Percentiles rank a stretch among this genome's conserved stretches.
Evolutionary conservation across 1,140 invertebrate species (phyloP).

Genomic region (Asbolus verrucosus): DNA sequence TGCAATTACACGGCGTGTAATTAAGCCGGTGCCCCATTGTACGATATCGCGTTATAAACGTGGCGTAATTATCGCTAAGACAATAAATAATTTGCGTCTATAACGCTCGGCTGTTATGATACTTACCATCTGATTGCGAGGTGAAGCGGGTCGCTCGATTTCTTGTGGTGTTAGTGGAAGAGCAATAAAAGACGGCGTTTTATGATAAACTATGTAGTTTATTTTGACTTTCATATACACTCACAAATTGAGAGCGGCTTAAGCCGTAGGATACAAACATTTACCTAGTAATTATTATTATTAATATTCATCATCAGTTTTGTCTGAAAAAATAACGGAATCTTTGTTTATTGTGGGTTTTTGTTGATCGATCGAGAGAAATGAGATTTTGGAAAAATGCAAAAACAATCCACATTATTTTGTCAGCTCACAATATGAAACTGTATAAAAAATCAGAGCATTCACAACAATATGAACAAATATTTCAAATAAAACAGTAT

Average conservation of each 20-base stretch:
- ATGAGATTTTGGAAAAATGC: constrained; percentile 27
- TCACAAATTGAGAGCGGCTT: constrained; percentile 66
- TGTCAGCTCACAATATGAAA: constrained; percentile 46
- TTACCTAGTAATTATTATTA: constrained; percentile 67
- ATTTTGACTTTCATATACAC: constrained; percentile 67
- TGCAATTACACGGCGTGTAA: constrained; percentile 1
- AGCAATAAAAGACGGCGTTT: constrained; percentile 54
- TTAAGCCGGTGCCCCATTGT: no score
- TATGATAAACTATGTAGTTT: constrained; percentile 68
- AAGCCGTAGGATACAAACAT: constrained; percentile 67
- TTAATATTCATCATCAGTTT: constrained; percentile 65
- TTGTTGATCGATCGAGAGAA: constrained; percentile 34
- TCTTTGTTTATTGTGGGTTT: constrained; percentile 54
- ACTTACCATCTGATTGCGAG: not conserved
- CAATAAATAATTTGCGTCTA: constrained; percentile 41
- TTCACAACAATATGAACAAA: constrained; percentile 42
- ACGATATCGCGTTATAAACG: no score
- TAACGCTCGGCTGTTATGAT: no score
- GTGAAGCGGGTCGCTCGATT: not conserved
- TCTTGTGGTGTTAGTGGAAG: not conserved
- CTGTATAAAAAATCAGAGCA: constrained; percentile 44
- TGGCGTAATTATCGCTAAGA: constrained; percentile 22
- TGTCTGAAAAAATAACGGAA: constrained; percentile 57
- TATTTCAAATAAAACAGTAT: constrained; percentile 34
- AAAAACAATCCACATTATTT: constrained; percentile 45